Evolutionary conservation across 2,888 invertebrate genomes (phyloP).

Genomic region (Thysanoteuthis rhombus): DNA sequence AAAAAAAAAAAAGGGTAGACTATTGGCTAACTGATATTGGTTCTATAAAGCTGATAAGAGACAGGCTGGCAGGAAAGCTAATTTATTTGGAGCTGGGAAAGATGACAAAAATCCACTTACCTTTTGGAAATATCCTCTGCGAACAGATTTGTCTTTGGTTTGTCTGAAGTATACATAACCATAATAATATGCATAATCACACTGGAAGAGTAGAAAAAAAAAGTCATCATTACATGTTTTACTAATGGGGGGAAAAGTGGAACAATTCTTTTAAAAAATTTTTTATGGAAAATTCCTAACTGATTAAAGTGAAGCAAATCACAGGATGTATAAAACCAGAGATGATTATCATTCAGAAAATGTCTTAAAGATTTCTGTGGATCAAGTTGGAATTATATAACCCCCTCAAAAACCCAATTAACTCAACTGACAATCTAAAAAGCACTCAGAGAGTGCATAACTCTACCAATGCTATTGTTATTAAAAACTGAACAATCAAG

Average conservation of each 20-base stretch:
- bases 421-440: too few species aligned
- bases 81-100: not conserved
- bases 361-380: too few species aligned
- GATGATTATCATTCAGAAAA: too few species aligned
- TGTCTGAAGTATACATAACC: conserved; percentile 98
- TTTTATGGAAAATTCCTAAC: too few species aligned
- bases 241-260: not conserved
- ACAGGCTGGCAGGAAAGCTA: not conserved
- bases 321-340: too few species aligned
- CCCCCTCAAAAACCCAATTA: too few species aligned
- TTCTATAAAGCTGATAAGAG: not conserved
- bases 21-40: not conserved
- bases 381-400: too few species aligned
- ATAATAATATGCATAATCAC: conserved; percentile 81
- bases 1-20: not conserved
- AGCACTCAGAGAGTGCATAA: too few species aligned
- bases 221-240: not conserved
- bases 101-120: conserved; percentile 67
- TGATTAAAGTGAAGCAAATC: too few species aligned
- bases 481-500: too few species aligned
- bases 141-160: conserved; percentile 75
- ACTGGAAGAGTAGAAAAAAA: conserved; percentile 46
- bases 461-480: too few species aligned
- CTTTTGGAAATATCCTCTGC: conserved; percentile 98
- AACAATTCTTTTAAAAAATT: too few species aligned